Evolutionary conservation across 2,888 invertebrate genomes (phyloP), one percentile per base, ranked within the genome.

Genomic region (Andrena camellia): DNA sequence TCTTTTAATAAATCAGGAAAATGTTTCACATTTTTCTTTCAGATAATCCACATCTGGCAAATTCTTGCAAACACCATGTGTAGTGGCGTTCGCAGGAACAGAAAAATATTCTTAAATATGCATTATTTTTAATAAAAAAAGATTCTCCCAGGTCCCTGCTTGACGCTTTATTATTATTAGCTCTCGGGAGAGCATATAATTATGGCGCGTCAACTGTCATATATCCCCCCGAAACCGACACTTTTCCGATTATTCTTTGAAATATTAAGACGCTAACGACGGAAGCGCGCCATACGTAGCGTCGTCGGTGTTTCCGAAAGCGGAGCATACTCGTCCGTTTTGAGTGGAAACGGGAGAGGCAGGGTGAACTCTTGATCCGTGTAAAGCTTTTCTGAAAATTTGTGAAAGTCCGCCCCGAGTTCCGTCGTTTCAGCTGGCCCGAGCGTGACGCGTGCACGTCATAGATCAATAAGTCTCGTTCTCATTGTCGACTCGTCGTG

Each of bases 401-500:
- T 64, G 64, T 78, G 78, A 86, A 73, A 82, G 64, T 82, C 66
- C 62, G 72, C 73, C 62, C 42, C 33, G 63, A 54, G 73, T 72
- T 50, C 52, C 59, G 78, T 66, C 52, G 67, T 66, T 81, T 83
- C 76, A 69, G 87, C 81, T 83, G 86, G 86, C 82, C 84, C 78
- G 84, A 78, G 66, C 66, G 60, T 74, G 88, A 84, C 90, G 92
- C 92, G 92, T 93, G 92, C 90, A 84, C 86, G 86, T 90, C 90
- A 88, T 92, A 90, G 89, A 90, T 93, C 91, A 91, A 90, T 90
- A 88, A 83, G 84, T 86, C 89, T 89, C 88, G 89, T 91, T 88
- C 74, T 87, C 77, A 81, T 86, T 81, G 85, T 85, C 72, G 81
- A 80, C 74, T 84, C 81, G 86, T 87, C 86, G 82, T 86, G 71